Conservation (phyloP, 2,888 invertebrate species). For the Papilio elwesi region DNA sequence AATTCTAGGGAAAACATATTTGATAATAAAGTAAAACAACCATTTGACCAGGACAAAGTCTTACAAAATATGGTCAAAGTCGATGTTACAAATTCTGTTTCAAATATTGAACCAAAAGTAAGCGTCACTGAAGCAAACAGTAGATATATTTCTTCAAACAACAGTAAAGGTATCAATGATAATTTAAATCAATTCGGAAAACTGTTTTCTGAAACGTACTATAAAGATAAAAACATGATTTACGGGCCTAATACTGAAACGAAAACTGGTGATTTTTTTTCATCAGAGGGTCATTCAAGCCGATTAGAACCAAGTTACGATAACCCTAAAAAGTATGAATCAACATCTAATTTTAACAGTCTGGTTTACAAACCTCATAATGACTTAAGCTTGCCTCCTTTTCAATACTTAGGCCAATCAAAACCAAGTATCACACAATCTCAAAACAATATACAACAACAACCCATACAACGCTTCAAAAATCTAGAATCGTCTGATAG, state of each 20-base stretch:
- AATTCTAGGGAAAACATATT: constrained; percentile 59
- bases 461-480: constrained; percentile 59
- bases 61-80: constrained; percentile 79
- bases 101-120: constrained; percentile 60
- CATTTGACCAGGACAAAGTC: constrained; percentile 79
- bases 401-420: constrained; percentile 57
- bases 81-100: constrained; percentile 75
- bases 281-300: constrained; percentile 57
- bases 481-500: constrained; percentile 59
- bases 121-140: constrained; percentile 58
- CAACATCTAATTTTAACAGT: constrained; percentile 55
- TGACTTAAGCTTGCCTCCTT: constrained; percentile 56
- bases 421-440: constrained; percentile 64
- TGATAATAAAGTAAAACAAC: constrained; percentile 66
- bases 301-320: constrained; percentile 61
- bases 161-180: constrained; percentile 66
- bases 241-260: constrained; percentile 71
- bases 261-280: constrained; percentile 63
- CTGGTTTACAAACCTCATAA: constrained; percentile 54
- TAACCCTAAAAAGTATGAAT: constrained; percentile 60
- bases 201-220: constrained; percentile 70
- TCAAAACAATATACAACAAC: constrained; percentile 58
- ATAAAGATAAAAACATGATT: constrained; percentile 74
- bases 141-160: constrained; percentile 56
- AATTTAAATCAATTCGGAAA: constrained; percentile 65